These are phyloP conservation scores for Mycetomoellerius zeteki DNA, from an alignment of 1,140 invertebrate genomes.

Conservation along the genomic window DNA sequence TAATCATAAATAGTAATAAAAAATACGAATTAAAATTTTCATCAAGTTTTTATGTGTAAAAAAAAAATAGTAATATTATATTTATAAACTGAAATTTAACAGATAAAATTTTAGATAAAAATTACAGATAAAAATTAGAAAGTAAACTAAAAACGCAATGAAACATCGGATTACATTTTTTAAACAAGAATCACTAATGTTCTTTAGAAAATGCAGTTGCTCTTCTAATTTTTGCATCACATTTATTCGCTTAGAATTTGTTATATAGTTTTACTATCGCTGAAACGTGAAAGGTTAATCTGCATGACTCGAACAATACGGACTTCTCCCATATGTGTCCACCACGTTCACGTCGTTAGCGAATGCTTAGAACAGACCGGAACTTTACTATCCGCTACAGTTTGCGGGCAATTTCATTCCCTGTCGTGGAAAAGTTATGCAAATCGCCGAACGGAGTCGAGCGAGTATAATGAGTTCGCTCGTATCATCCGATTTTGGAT, in stretches of 20 bases:
- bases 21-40: background rate
- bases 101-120: background rate
- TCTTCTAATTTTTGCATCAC: background rate
- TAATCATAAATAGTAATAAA: background rate
- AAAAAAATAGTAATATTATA: background rate
- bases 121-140: background rate
- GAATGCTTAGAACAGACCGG: slow-evolving; percentile 67
- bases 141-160: background rate
- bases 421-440: slow-evolving; percentile 76
- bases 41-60: background rate
- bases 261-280: slow-evolving; percentile 40
- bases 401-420: slow-evolving; percentile 78
- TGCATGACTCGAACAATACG: slow-evolving; percentile 50
- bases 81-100: background rate
- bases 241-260: background rate
- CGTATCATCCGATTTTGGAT: slow-evolving; percentile 74
- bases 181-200: background rate
- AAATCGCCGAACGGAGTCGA: slow-evolving; percentile 70
- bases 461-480: slow-evolving; percentile 65
- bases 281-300: slow-evolving; percentile 51
- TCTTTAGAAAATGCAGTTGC: background rate
- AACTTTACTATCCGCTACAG: slow-evolving; percentile 57
- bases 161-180: background rate
- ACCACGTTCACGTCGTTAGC: slow-evolving; percentile 57
- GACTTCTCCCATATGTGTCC: slow-evolving; percentile 26